These are phyloP conservation scores for Pogoniulus pusillus DNA, from an alignment of 2,797 vertebrate species.

Conservation along the genomic window DNA sequence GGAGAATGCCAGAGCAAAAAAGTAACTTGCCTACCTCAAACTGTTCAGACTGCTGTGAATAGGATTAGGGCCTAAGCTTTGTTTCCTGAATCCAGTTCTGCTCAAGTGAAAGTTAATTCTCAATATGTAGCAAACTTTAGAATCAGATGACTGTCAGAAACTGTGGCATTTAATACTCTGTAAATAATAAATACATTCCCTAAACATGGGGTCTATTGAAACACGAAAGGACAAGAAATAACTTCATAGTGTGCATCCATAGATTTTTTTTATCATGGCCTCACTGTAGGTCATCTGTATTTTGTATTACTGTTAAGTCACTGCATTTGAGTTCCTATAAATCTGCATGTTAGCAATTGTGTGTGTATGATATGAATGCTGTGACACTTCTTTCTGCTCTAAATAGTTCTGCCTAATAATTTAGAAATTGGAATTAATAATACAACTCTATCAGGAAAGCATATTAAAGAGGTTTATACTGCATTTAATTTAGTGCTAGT, in stretches of 20 bases:
- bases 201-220: neutral
- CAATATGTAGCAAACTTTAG: neutral
- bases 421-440: neutral
- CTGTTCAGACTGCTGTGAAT: accelerated
- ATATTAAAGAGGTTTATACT: neutral
- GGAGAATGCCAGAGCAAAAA: neutral
- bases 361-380: neutral
- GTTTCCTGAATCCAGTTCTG: neutral
- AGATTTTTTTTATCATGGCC: neutral
- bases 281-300: neutral
- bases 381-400: neutral
- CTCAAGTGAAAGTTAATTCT: neutral
- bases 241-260: neutral
- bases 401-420: neutral
- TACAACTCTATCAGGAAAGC: neutral
- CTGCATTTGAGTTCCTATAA: neutral
- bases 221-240: neutral
- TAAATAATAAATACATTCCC: neutral
- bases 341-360: neutral
- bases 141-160: neutral
- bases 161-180: neutral
- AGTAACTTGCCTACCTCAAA: neutral
- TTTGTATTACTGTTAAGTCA: neutral
- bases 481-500: neutral
- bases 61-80: neutral